Conservation (phyloP, 2,888 invertebrate genomes). For the Drosophila ustulata region DNA sequence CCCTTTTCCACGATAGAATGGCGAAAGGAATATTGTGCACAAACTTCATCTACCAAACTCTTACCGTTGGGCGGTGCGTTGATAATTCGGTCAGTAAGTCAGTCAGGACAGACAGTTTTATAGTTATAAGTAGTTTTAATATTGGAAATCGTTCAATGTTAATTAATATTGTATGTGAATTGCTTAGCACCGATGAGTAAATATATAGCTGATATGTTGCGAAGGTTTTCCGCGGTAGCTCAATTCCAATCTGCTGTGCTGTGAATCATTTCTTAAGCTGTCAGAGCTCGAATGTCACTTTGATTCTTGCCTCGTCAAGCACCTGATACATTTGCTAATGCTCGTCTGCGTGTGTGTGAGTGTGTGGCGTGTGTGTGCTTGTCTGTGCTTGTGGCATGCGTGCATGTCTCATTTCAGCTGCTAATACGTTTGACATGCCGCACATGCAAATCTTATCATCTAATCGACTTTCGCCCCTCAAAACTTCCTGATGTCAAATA, state of each 20-base stretch:
- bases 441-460: slow-evolving; percentile 46
- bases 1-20: too few species aligned
- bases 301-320: slow-evolving; percentile 3
- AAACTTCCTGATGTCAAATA: slow-evolving; percentile 8
- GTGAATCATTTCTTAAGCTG: slow-evolving; percentile 8
- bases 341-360: background rate
- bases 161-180: background rate
- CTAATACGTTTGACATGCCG: slow-evolving; percentile 49
- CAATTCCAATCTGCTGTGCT: background rate
- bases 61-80: too few species aligned
- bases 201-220: background rate
- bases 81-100: too few species aligned
- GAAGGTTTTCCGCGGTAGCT: background rate
- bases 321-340: slow-evolving; percentile 13
- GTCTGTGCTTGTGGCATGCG: slow-evolving; percentile 4
- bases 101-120: too few species aligned
- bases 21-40: too few species aligned
- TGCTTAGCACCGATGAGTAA: background rate
- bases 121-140: too few species aligned
- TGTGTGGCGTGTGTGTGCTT: background rate
- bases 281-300: slow-evolving; percentile 12
- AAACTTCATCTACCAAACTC: too few species aligned
- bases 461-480: slow-evolving; percentile 46
- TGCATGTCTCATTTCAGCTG: slow-evolving; percentile 32
- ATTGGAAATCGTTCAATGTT: background rate